Percentiles rank a stretch among this genome's conserved stretches.
Conservation (phyloP, 1,140 invertebrate genomes). For the Dermatophagoides farinae region DNA sequence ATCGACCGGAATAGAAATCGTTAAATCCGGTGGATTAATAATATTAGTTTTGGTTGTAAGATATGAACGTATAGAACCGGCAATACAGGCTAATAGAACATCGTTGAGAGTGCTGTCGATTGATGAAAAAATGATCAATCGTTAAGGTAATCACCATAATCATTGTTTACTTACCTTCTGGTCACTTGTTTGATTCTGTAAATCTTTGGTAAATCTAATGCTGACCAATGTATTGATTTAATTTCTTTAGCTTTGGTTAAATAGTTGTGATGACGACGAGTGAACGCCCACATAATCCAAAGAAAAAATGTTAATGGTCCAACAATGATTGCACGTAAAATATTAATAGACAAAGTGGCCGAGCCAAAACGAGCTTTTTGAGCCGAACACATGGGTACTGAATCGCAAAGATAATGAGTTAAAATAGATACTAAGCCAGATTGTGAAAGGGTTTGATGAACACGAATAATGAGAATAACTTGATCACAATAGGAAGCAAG, state of each 20-base stretch:
- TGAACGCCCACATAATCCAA: slow-evolving; percentile 27
- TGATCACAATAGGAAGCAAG: slow-evolving; percentile 20
- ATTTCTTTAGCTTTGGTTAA: slow-evolving; percentile 22
- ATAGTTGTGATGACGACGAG: slow-evolving; percentile 16
- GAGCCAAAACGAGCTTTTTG: slow-evolving; percentile 28
- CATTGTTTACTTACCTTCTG: slow-evolving; percentile 23
- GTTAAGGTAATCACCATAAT: neutral
- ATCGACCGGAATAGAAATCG: slow-evolving; percentile 13
- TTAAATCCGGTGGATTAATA: slow-evolving; percentile 14
- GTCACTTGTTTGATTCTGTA: slow-evolving; percentile 31
- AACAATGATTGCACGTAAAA: slow-evolving; percentile 30
- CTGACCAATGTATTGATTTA: slow-evolving; percentile 18
- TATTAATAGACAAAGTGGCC: slow-evolving; percentile 27
- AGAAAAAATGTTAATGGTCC: slow-evolving; percentile 33
- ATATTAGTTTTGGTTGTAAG: slow-evolving; percentile 9
- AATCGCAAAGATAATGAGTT: slow-evolving; percentile 11
- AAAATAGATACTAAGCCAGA: slow-evolving; percentile 11
- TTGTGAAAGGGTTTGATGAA: slow-evolving; percentile 31
- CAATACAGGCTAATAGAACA: slow-evolving; percentile 31
- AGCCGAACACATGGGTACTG: slow-evolving; percentile 20
- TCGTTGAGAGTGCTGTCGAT: slow-evolving; percentile 31
- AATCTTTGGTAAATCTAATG: slow-evolving; percentile 20
- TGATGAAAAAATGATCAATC: neutral
- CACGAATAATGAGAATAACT: slow-evolving; percentile 32
- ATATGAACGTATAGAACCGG: slow-evolving; percentile 22